Percentiles rank a stretch among this genome's conserved stretches.
Evolutionary conservation across 2,888 invertebrate species (phyloP).

Genomic region (Polydrusus cervinus): DNA sequence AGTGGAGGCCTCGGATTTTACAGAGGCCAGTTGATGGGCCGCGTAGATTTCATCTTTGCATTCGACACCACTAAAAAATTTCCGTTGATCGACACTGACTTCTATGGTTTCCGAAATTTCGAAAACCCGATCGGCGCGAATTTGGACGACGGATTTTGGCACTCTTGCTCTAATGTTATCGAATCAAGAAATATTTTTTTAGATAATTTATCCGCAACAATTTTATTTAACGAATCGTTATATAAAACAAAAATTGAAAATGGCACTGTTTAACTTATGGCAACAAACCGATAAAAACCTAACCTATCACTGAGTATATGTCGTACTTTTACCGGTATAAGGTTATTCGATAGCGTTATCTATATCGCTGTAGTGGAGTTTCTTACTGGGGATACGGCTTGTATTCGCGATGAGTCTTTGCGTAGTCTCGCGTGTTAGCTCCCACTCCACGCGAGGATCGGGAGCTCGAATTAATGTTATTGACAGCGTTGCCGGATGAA

Average conservation of each 20-base stretch:
- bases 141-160: slow-evolving; percentile 21
- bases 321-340: slow-evolving; percentile 25
- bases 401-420: slow-evolving; percentile 49
- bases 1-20: slow-evolving; percentile 59
- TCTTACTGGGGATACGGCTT: slow-evolving; percentile 47
- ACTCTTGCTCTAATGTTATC: slow-evolving; percentile 34
- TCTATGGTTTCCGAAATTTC: slow-evolving; percentile 30
- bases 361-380: slow-evolving; percentile 47
- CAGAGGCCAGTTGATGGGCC: slow-evolving; percentile 74
- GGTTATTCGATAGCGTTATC: slow-evolving; percentile 18
- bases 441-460: slow-evolving; percentile 46
- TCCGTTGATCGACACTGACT: slow-evolving; percentile 47
- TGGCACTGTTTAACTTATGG: slow-evolving; percentile 10
- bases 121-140: slow-evolving; percentile 19
- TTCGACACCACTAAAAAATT: slow-evolving; percentile 82
- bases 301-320: slow-evolving; percentile 3
- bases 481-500: slow-evolving; percentile 39
- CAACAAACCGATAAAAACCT: slow-evolving; percentile 21
- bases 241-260: slow-evolving; percentile 23
- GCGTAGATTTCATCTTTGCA: slow-evolving; percentile 86
- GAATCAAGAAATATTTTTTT: slow-evolving; percentile 8
- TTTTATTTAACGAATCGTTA: not conserved
- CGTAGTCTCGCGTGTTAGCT: slow-evolving; percentile 54
- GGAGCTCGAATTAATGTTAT: slow-evolving; percentile 34
- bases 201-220: not conserved